Evolutionary conservation across 1,140 invertebrate genomes (phyloP), one percentile per base, ranked within the genome.

Genomic region (Drosophila eugracilis): DNA sequence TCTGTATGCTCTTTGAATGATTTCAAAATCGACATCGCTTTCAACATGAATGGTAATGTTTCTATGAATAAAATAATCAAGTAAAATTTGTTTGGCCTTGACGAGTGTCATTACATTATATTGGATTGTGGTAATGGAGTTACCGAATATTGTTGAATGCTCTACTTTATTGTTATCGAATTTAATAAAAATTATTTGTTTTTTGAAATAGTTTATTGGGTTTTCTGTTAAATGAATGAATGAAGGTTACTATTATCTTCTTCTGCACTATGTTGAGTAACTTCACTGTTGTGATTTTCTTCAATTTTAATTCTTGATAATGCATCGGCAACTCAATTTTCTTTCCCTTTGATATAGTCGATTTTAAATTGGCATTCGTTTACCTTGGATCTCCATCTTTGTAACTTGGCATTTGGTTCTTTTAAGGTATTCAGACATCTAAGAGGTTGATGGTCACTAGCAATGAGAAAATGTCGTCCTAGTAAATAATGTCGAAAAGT

Each of bases 401-500:
- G n/a, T n/a, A n/a, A n/a, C n/a, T n/a, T n/a, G n/a, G n/a, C n/a
- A n/a, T n/a, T n/a, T n/a, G n/a, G n/a, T n/a, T n/a, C n/a, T n/a
- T 17, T 47, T 47, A 47, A 30, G 6, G 39, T 42, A 42, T 42
- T 17, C 19, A 42, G 10, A 17, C 39, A 42, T 42, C 39, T 42
- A 26, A 26, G 24, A 26, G 24, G 24, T 26, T 26, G 24, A 26
- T 26, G 24, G 24, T 26, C 24, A 26, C 24, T 5, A 26, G 24
- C 24, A 4, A 26, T 30, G 28, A 30, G 28, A 30, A 30, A 30
- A 7, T 30, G 28, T 26, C 34, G n/a, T 15, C 34, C 42, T 26
- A 47, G 22, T 24, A 42, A 21, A 22, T 12, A 21, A 42, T 42
- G 39, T 42, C 19, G 17, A 12, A 21, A 42, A 42, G 14, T 19